Percentiles rank a stretch among this genome's conserved stretches.
These are phyloP conservation scores for Vanacampus margaritifer DNA, from an alignment of 2,113 vertebrate genomes.

Conservation along the genomic window DNA sequence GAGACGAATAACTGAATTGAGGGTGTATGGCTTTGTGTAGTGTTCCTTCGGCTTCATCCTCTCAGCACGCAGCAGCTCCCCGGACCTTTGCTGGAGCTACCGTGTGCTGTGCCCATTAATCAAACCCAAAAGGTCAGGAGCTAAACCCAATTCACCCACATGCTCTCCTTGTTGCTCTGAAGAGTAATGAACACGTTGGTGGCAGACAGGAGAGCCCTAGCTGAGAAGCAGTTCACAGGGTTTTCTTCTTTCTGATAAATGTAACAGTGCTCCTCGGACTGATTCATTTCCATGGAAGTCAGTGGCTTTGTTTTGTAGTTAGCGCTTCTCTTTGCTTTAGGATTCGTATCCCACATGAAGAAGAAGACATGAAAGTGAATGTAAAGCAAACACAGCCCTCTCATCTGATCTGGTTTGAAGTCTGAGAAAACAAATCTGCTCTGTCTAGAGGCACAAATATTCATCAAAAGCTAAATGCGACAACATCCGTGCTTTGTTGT, in stretches of 20 bases:
- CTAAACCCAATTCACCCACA: constrained; percentile 74
- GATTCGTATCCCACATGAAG: constrained; percentile 23
- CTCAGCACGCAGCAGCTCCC: constrained; percentile 40
- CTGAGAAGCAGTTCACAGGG: constrained; percentile 36
- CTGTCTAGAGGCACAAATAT: constrained; percentile 31
- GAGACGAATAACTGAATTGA: constrained; percentile 55
- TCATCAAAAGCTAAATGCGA: constrained; percentile 32
- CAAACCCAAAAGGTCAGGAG: constrained; percentile 74
- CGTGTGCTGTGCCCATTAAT: constrained; percentile 69
- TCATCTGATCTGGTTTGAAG: constrained; percentile 26
- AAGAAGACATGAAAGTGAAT: constrained; percentile 34
- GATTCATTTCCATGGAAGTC: constrained; percentile 33
- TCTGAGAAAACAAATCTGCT: constrained; percentile 22
- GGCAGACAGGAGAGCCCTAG: constrained; percentile 44
- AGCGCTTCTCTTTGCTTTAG: constrained; percentile 8
- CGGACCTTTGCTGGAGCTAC: constrained; percentile 53
- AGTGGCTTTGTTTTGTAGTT: constrained; percentile 11
- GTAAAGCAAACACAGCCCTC: constrained; percentile 27
- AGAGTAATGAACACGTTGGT: constrained; percentile 70
- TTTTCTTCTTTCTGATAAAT: constrained; percentile 56
- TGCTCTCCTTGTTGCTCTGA: constrained; percentile 64
- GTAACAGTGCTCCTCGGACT: constrained; percentile 35
- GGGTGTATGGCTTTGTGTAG: constrained; percentile 39
- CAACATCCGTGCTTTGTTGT: constrained; percentile 11
- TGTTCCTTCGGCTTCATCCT: constrained; percentile 45